Evolutionary conservation across 2,797 vertebrate species (phyloP).

Genomic region (Craterocephalus amniculus): DNA sequence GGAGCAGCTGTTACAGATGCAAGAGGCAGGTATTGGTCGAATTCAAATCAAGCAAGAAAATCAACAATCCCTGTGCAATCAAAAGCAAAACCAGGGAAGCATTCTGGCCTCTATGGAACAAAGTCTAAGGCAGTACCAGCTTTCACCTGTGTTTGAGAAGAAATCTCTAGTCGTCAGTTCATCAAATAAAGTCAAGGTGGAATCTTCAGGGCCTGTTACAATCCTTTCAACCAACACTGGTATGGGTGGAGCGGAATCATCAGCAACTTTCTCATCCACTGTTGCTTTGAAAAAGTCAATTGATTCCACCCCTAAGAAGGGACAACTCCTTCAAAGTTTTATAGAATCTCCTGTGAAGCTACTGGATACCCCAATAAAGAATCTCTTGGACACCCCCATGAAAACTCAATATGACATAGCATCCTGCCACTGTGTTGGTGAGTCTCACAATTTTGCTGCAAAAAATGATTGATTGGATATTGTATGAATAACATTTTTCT

Average conservation of each 20-base stretch:
- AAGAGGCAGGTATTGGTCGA: slow-evolving; percentile 73
- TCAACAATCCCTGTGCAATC: slow-evolving; percentile 71
- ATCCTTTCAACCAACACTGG: slow-evolving; percentile 87
- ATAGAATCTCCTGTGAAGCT: slow-evolving; percentile 95
- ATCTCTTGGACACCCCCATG: slow-evolving; percentile 92
- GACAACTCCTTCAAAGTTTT: slow-evolving; percentile 90
- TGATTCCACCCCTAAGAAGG: slow-evolving; percentile 91
- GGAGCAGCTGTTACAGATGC: slow-evolving; percentile 56
- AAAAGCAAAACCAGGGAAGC: slow-evolving; percentile 81
- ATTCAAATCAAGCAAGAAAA: slow-evolving; percentile 78
- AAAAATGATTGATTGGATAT: slow-evolving; percentile 5
- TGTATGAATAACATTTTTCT: slow-evolving; percentile 27
- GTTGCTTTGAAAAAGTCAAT: slow-evolving; percentile 75
- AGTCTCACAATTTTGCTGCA: slow-evolving; percentile 68
- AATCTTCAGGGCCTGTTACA: slow-evolving; percentile 90
- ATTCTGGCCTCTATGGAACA: slow-evolving; percentile 97
- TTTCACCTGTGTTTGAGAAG: slow-evolving; percentile 91
- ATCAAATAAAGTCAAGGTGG: slow-evolving; percentile 91
- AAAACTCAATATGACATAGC: slow-evolving; percentile 99
- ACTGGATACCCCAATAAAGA: slow-evolving; percentile 93
- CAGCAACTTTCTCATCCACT: slow-evolving; percentile 46
- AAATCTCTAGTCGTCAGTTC: slow-evolving; percentile 88
- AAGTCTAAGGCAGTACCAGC: slow-evolving; percentile 91
- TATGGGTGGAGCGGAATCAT: slow-evolving; percentile 79
- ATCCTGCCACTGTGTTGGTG: slow-evolving; percentile 97